phyloP scores from a whole-genome alignment of 2,113 vertebrate species.

The Charina bottae region DNA sequence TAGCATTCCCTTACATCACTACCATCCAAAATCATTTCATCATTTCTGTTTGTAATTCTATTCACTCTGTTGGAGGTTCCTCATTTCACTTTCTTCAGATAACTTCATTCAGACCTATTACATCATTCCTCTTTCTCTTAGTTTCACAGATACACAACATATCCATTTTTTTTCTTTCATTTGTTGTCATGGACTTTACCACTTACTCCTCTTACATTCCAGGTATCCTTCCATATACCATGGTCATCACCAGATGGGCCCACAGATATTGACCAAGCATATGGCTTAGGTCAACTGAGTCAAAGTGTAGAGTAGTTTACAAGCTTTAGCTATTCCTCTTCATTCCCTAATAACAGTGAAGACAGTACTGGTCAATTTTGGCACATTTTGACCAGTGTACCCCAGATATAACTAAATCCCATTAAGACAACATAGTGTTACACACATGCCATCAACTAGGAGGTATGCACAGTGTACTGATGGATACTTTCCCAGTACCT shows the following conservation, averaged over 20 bases:
- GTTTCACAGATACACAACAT: too few relatives aligned
- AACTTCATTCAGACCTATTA: too few relatives aligned
- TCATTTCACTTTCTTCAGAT: too few relatives aligned
- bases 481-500: background rate
- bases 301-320: background rate
- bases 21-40: too few relatives aligned
- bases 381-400: background rate
- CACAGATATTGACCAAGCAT: background rate
- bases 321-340: background rate
- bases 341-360: background rate
- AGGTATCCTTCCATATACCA: background rate
- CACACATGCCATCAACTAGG: background rate
- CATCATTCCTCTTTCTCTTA: too few relatives aligned
- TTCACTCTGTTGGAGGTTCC: too few relatives aligned
- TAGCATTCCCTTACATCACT: too few relatives aligned
- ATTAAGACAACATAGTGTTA: background rate
- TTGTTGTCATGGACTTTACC: too few relatives aligned
- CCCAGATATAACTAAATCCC: background rate
- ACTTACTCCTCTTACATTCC: background rate
- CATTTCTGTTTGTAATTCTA: too few relatives aligned
- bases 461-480: background rate
- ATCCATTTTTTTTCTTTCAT: too few relatives aligned
- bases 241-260: background rate
- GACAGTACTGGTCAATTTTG: background rate
- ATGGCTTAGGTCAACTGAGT: background rate